Conservation (phyloP, 2,113 vertebrate species). For the Empidonax traillii region DNA sequence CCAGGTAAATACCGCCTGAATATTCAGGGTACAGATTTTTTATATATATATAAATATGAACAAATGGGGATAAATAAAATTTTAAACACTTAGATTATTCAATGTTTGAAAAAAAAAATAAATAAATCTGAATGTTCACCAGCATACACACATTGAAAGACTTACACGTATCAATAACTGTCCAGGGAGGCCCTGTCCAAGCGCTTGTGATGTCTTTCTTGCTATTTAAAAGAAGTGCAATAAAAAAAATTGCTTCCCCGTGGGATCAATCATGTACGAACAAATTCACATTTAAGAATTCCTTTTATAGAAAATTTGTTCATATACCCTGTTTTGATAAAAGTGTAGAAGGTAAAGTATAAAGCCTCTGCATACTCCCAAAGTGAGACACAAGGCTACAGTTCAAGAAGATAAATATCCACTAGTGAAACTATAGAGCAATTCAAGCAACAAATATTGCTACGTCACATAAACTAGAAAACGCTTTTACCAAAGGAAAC, state of each 20-base stretch:
- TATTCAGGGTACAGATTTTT: constrained; percentile 82
- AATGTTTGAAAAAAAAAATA: constrained; percentile 87
- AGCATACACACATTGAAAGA: constrained; percentile 87
- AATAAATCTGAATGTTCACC: constrained; percentile 93
- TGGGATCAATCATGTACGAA: constrained; percentile 89
- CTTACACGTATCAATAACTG: constrained; percentile 81
- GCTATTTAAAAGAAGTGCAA: constrained; percentile 93
- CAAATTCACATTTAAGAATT: constrained; percentile 94
- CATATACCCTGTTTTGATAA: constrained; percentile 98
- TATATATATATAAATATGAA: constrained; percentile 84
- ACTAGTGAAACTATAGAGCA: constrained; percentile 81
- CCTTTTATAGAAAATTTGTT: constrained; percentile 85
- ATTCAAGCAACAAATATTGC: constrained; percentile 91
- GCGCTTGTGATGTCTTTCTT: constrained; percentile 83
- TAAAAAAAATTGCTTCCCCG: constrained; percentile 89
- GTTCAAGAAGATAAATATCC: constrained; percentile 79
- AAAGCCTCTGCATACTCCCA: constrained; percentile 74
- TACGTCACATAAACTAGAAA: constrained; percentile 94
- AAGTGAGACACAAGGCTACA: constrained; percentile 73
- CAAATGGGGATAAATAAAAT: constrained; percentile 94
- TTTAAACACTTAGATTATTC: constrained; percentile 88
- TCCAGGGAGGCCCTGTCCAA: constrained; percentile 82
- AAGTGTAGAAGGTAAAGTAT: constrained; percentile 79
- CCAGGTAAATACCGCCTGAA: constrained; percentile 79
- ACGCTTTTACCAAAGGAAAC: constrained; percentile 73